Evolutionary conservation across 1,140 invertebrate genomes (phyloP), one percentile per base, ranked within the genome.

Genomic region (Sminthurides bifidus): DNA sequence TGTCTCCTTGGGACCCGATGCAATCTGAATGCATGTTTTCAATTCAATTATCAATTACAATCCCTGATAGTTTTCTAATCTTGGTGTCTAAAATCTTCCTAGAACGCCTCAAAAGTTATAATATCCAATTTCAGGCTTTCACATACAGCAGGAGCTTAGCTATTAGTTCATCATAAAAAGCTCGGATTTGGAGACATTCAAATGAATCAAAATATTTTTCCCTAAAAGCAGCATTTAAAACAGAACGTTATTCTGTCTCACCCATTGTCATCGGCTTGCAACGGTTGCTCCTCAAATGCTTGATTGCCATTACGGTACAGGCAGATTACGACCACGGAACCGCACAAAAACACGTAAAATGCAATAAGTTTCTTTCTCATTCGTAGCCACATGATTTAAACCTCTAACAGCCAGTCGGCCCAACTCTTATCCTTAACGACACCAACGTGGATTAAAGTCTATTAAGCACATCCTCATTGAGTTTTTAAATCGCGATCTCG

Each of bases 351-450:
- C 15, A 49, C 31, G 17, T 49, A 49, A 49, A 49, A 31, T 5
- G 35, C 17, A 21, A 49, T 33, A 31, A 26, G 4, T 49, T 49
- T 49, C 23, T 49, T 49, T 26, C 46, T 49, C 46, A 49, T 49
- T 49, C 35, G 31, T 31, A 49, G 31, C 46, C 46, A 49, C 46
- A 49, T 49, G n/a, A n/a, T n/a, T n/a, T n/a, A n/a, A n/a, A n/a
- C n/a, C n/a, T n/a, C n/a, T n/a, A n/a, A n/a, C n/a, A n/a, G n/a
- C n/a, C n/a, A n/a, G n/a, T n/a, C n/a, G n/a, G n/a, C n/a, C n/a
- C n/a, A n/a, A n/a, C n/a, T n/a, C n/a, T n/a, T n/a, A n/a, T n/a
- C n/a, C n/a, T n/a, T n/a, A n/a, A n/a, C n/a, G n/a, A n/a, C n/a
- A n/a, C n/a, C n/a, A n/a, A n/a, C n/a, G n/a, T n/a, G n/a, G n/a